These are phyloP conservation scores for Pristionchus maxplancki DNA, from an alignment of 2,888 invertebrate species.

Conservation along the genomic window DNA sequence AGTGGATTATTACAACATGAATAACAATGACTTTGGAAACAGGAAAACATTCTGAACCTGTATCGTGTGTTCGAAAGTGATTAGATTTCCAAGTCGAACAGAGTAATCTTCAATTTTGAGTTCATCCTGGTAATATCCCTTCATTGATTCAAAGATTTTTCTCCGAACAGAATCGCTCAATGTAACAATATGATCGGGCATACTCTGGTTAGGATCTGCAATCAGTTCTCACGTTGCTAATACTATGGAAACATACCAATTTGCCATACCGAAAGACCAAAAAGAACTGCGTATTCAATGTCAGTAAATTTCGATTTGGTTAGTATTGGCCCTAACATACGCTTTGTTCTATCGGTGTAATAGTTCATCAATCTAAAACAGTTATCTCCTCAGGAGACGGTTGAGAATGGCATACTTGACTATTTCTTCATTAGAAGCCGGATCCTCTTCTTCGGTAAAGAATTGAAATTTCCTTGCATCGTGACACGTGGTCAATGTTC, in stretches of 20 bases:
- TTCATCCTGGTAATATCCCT: conserved; percentile 1
- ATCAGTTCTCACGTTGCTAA: background rate
- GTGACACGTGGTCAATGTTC: background rate
- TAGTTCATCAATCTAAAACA: background rate
- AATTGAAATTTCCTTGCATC: background rate
- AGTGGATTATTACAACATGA: background rate
- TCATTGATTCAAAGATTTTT: background rate
- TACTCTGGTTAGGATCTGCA: background rate
- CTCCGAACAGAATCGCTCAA: background rate
- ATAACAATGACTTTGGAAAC: background rate
- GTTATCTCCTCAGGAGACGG: background rate
- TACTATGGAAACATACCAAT: background rate
- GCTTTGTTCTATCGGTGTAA: background rate
- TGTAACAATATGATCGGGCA: background rate
- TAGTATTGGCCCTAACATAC: background rate
- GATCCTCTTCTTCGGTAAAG: background rate
- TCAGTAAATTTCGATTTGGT: background rate
- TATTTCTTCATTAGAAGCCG: background rate
- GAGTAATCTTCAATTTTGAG: background rate
- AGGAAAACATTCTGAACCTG: background rate
- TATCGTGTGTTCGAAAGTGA: background rate
- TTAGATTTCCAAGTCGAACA: conserved; percentile 10
- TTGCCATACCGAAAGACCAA: background rate
- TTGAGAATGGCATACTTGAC: background rate
- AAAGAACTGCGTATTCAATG: background rate